Conservation (phyloP, 2,888 invertebrate species). For the Tanypteryx hageni region DNA sequence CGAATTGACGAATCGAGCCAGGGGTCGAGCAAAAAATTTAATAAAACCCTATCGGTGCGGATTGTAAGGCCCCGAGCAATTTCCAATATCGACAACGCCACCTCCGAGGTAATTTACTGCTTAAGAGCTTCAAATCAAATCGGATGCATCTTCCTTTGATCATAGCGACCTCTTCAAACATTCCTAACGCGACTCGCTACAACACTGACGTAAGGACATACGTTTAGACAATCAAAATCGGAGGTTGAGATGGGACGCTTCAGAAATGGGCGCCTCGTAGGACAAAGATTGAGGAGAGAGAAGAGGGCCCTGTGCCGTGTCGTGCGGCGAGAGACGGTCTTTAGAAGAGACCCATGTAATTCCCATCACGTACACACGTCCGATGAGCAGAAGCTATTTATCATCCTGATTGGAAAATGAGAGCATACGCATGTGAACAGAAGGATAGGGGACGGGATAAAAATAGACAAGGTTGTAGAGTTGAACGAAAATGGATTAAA, state of each 20-base stretch:
- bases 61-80: too few species aligned
- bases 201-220: too few species aligned
- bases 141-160: too few species aligned
- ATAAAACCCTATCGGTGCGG: too few species aligned
- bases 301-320: neutral
- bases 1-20: too few species aligned
- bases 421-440: neutral
- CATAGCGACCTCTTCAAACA: too few species aligned
- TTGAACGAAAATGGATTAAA: neutral
- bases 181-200: too few species aligned
- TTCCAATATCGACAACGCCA: too few species aligned
- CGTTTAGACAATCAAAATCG: neutral
- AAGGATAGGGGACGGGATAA: neutral
- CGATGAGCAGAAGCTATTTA: slow-evolving; percentile 13
- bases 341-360: neutral
- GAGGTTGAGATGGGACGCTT: neutral
- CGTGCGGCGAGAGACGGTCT: too few species aligned
- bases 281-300: neutral
- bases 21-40: too few species aligned
- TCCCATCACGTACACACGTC: slow-evolving; percentile 23
- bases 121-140: too few species aligned
- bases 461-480: neutral
- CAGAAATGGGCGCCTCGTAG: neutral
- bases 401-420: slow-evolving; percentile 42
- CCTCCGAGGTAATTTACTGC: too few species aligned